Evolutionary conservation across 2,113 vertebrate genomes (phyloP).

Genomic region (Sula dactylatra): DNA sequence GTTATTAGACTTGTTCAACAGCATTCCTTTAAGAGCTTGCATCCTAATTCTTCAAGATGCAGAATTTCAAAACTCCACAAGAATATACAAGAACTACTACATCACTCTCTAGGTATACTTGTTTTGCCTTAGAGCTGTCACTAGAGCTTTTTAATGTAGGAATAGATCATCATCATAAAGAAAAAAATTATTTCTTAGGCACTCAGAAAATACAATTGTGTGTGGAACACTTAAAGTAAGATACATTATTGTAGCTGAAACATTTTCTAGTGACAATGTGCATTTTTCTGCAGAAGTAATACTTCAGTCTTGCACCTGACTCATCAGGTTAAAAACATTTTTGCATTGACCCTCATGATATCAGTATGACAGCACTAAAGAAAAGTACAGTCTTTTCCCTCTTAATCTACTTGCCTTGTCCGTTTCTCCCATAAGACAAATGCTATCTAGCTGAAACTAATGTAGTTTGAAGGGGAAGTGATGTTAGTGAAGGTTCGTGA

Average conservation of each 20-base stretch:
- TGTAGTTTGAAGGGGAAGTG: slow-evolving; percentile 47
- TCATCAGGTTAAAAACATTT: not conserved
- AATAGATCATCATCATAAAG: not conserved
- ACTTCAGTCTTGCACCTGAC: not conserved
- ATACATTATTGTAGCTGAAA: not conserved
- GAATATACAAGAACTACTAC: not conserved
- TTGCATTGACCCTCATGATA: not conserved
- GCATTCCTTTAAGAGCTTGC: not conserved
- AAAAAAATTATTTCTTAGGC: not conserved
- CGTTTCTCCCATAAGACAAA: not conserved
- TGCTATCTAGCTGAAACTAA: slow-evolving; percentile 31
- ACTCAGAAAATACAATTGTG: not conserved
- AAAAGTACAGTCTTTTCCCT: not conserved
- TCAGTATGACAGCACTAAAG: not conserved
- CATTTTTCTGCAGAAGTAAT: not conserved
- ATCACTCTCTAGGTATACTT: not conserved
- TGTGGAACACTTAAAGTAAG: not conserved
- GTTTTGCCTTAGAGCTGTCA: not conserved
- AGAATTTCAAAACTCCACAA: not conserved
- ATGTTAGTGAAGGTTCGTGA: slow-evolving; percentile 35
- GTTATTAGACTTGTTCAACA: not conserved
- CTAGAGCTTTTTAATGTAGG: not conserved
- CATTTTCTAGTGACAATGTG: not conserved
- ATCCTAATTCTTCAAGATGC: not conserved
- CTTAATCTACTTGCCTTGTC: not conserved